Percentiles rank a stretch among this genome's conserved stretches.
Evolutionary conservation across 1,140 invertebrate species (phyloP).

Genomic region (Asbolus verrucosus): DNA sequence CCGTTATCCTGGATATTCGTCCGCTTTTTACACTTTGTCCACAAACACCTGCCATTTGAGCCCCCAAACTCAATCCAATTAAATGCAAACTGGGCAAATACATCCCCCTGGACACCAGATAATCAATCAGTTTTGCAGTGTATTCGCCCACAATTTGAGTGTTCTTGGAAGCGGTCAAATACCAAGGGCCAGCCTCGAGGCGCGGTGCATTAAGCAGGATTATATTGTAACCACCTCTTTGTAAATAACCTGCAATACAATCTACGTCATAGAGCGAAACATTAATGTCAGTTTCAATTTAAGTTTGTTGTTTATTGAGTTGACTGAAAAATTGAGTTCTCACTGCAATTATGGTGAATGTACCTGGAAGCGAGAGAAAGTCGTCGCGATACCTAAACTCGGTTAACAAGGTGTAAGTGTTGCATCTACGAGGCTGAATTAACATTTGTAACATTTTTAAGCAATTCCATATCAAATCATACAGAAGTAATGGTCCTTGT

Average conservation of each 20-base stretch:
- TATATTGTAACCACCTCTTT: conserved; percentile 68
- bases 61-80: conserved; percentile 70
- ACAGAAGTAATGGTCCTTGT: no score
- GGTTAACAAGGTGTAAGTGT: no score
- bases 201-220: conserved; percentile 67
- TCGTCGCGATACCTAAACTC: no score
- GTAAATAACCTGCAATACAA: conserved; percentile 65
- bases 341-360: no score
- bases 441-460: no score
- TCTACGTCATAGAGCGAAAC: not conserved
- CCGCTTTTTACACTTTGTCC: conserved; percentile 62
- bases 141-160: conserved; percentile 69
- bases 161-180: conserved; percentile 68
- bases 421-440: no score
- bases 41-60: conserved; percentile 73
- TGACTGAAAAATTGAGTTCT: no score
- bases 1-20: conserved; percentile 64
- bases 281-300: conserved; percentile 1
- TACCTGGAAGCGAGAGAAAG: no score
- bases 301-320: no score
- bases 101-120: conserved; percentile 66
- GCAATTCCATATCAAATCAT: no score
- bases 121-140: conserved; percentile 69
- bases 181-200: conserved; percentile 70
- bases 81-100: conserved; percentile 67